These are phyloP conservation scores for Bombus consobrinus DNA, from an alignment of 1,140 invertebrate genomes.

Conservation along the genomic window DNA sequence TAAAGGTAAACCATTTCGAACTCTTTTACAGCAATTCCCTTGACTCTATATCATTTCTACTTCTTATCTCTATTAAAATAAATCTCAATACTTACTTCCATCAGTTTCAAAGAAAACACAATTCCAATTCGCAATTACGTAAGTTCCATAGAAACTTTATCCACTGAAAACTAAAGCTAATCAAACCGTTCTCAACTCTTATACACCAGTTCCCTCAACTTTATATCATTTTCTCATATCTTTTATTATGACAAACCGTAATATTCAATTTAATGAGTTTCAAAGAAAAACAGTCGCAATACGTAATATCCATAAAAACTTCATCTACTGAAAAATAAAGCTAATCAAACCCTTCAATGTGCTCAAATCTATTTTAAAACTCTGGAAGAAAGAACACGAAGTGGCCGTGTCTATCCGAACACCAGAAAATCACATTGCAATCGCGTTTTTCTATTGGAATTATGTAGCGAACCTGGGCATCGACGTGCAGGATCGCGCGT, in stretches of 20 bases:
- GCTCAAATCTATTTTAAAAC: neutral
- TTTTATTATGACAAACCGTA: no score
- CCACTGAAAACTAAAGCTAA: no score
- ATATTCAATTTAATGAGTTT: neutral
- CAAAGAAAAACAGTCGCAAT: neutral
- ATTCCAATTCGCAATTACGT: no score
- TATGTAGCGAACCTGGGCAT: neutral
- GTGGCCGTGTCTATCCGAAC: neutral
- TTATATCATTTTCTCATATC: no score
- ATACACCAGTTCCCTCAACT: no score
- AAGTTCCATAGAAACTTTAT: no score
- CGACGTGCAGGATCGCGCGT: neutral
- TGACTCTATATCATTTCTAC: neutral
- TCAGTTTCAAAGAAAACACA: neutral
- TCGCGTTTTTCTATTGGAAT: neutral
- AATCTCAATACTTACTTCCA: neutral
- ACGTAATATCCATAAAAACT: no score
- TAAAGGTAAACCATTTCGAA: neutral
- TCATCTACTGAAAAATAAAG: neutral
- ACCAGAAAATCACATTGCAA: neutral
- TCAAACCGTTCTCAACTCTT: no score
- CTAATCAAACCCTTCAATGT: neutral
- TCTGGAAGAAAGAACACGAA: neutral
- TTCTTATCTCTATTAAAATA: neutral
- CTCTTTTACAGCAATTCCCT: neutral